These are phyloP conservation scores for Trichosurus vulpecula DNA, from an alignment of 2,797 vertebrate genomes.

Conservation along the genomic window DNA sequence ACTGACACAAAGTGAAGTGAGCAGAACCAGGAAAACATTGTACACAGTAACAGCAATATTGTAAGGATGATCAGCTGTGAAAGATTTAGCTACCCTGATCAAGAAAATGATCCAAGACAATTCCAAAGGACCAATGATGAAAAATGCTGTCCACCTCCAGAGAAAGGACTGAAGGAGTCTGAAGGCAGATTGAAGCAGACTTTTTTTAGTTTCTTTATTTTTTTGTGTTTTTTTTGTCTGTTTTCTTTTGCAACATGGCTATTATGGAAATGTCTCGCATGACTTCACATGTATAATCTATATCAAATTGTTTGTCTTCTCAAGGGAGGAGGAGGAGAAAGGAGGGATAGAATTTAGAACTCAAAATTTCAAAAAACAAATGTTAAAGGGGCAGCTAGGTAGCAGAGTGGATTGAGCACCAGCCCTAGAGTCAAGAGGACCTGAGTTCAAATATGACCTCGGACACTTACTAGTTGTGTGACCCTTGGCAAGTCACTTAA, in stretches of 20 bases:
- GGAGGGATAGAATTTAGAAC: not conserved
- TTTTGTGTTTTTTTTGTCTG: not conserved
- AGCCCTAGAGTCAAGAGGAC: no score
- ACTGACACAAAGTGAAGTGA: not conserved
- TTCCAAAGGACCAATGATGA: not conserved
- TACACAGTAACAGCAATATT: not conserved
- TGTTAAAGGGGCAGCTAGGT: not conserved
- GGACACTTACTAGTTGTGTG: not conserved
- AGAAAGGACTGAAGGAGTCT: not conserved
- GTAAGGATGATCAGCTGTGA: not conserved
- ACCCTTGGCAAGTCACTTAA: not conserved
- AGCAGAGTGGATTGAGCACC: no score
- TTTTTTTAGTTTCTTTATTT: not conserved
- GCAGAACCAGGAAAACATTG: not conserved
- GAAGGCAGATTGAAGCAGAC: not conserved
- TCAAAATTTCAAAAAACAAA: not conserved
- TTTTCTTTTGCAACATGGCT: not conserved
- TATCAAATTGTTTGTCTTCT: not conserved
- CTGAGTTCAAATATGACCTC: no score
- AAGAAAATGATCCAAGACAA: not conserved
- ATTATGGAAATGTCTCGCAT: not conserved
- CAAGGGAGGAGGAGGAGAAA: not conserved
- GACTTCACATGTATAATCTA: not conserved
- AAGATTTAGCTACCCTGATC: not conserved
- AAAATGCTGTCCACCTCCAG: not conserved